Base-by-base conservation (phyloP, 2,888 invertebrate genomes). In the Nomada fucata region DNA sequence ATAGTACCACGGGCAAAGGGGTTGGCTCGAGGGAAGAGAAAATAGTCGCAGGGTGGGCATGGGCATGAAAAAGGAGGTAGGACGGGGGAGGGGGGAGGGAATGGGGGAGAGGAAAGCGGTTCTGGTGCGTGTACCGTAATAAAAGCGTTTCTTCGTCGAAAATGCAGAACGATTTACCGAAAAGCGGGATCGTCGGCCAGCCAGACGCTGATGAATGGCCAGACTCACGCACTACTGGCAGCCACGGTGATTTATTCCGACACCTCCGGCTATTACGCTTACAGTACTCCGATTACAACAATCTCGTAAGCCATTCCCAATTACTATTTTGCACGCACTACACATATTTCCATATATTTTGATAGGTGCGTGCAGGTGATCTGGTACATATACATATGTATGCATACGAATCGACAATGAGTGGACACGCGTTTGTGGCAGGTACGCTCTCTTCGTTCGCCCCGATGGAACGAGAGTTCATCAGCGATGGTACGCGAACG, bases 401-500 rank as follows among this genome's bases (percentile, higher is more conserved):
- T 29, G 29, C 29, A 29, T 3, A 29, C 29, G 0, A 29, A 5
- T 29, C 29, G 29, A 29, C 29, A 29, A 29, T 29, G 29, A 29
- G 29, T 29, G 7, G 29, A 29, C 7, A 5, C 29, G 29, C 47
- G 47, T 47, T 10, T 47, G 47, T 47, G 2, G 47, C 53, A 92
- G 92, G 7, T 91, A 91, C 71, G 79, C 88, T 3, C 70, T 92
- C 52, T 92, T 90, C 65, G 82, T 89, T 7, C 80, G 82, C 5
- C 86, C 90, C n/a, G 89, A 90, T 55, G 89, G 87, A 5, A 81
- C 86, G 1, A 80, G 53, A 0, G 85, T 91, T 15, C 86, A 86
- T 1, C 88, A 79, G 52, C 89, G 88, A 88, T 91, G 91, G 91
- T 91, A 91, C 79, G 67, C 80, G 5, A 87, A 76, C 15, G 90